Evolutionary conservation across 2,888 invertebrate genomes (phyloP).

Genomic region (Netelia fuscicornis): DNA sequence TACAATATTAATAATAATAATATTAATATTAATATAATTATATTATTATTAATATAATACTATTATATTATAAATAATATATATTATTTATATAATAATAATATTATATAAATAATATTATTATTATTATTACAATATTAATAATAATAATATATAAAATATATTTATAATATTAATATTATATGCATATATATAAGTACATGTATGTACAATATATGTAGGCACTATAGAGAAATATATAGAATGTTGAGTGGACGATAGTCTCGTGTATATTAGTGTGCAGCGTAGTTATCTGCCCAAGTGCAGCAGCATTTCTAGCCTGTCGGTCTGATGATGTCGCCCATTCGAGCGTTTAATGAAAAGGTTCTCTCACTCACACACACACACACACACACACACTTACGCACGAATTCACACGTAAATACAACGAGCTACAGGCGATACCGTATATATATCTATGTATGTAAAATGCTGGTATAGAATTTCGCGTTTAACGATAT

Average conservation of each 20-base stretch:
- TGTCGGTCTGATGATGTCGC: constrained; percentile 58
- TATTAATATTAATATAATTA: no score
- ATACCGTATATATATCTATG: background rate
- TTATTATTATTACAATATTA: no score
- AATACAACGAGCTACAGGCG: background rate
- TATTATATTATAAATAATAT: no score
- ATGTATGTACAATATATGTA: background rate
- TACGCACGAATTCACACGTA: background rate
- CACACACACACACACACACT: background rate
- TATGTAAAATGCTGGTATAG: constrained; percentile 14
- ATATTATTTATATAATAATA: no score
- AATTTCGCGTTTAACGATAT: constrained; percentile 47
- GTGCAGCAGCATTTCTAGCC: constrained; percentile 63
- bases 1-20: no score
- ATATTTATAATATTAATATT: no score
- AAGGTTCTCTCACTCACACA: constrained; percentile 47
- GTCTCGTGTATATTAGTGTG: constrained; percentile 45
- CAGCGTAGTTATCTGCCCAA: constrained; percentile 68
- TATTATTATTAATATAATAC: no score
- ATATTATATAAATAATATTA: no score
- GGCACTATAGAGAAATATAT: background rate
- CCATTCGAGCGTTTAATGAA: constrained; percentile 64
- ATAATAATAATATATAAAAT: no score
- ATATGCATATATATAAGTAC: background rate
- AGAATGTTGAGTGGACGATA: constrained; percentile 19